phyloP scores from a whole-genome alignment of 2,888 invertebrate species.

The Pharmacophagus antenor region DNA sequence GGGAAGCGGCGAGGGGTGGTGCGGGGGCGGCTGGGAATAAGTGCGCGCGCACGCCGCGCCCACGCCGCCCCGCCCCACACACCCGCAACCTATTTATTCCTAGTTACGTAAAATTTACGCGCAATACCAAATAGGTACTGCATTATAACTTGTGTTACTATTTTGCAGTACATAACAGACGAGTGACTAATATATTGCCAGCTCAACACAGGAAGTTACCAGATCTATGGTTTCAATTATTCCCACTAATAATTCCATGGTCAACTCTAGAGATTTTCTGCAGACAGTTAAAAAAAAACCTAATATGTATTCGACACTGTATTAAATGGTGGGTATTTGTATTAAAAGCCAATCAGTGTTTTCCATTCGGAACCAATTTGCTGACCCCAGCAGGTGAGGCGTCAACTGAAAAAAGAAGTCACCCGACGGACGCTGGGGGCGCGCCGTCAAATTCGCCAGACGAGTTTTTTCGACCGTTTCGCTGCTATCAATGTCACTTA shows the following conservation, averaged over 20 bases:
- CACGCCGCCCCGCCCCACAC: constrained; percentile 75
- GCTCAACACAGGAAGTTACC: constrained; percentile 1
- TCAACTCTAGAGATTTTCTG: not conserved
- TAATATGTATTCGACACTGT: not conserved
- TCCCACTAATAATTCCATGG: not conserved
- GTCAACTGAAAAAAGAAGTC: constrained; percentile 68
- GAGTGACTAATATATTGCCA: constrained; percentile 20
- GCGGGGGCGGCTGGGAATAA: constrained; percentile 42
- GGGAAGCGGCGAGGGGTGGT: constrained; percentile 26
- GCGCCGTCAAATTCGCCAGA: constrained; percentile 67
- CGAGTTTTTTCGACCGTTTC: constrained; percentile 73
- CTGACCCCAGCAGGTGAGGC: constrained; percentile 65
- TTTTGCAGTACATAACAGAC: constrained; percentile 30
- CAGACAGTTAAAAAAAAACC: not conserved
- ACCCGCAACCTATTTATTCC: constrained; percentile 81
- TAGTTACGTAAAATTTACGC: constrained; percentile 82
- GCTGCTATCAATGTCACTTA: constrained; percentile 79
- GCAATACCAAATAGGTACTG: constrained; percentile 75
- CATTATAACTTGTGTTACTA: constrained; percentile 70
- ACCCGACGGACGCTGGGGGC: constrained; percentile 51
- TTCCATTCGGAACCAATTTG: constrained; percentile 59
- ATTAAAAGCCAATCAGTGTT: constrained; percentile 71
- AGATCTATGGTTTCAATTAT: constrained; percentile 6
- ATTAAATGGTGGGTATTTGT: constrained; percentile 46
- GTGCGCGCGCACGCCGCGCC: constrained; percentile 73